Conservation (phyloP, 1,140 invertebrate species). For the Rhysida immarginata region DNA sequence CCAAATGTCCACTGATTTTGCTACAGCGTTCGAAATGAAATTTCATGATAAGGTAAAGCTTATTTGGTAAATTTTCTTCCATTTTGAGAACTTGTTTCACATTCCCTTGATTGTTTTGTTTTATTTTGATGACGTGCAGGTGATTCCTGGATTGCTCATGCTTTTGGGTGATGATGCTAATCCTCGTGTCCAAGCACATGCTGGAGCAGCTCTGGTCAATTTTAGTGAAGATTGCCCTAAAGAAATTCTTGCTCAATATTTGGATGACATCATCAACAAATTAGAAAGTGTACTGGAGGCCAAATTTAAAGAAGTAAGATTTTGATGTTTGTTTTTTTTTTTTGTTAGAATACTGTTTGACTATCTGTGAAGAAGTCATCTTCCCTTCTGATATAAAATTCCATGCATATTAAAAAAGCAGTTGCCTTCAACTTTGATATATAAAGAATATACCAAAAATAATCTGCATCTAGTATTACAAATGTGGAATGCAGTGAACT, state of each 20-base stretch:
- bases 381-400: too few species aligned
- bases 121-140: slow-evolving; percentile 25
- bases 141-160: slow-evolving; percentile 75
- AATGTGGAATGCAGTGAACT: too few species aligned
- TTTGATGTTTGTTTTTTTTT: too few species aligned
- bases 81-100: neutral
- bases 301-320: slow-evolving; percentile 83
- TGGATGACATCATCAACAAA: slow-evolving; percentile 79
- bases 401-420: too few species aligned
- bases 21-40: slow-evolving; percentile 90
- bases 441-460: too few species aligned
- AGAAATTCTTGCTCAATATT: slow-evolving; percentile 73
- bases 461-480: too few species aligned
- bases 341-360: too few species aligned
- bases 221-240: slow-evolving; percentile 99
- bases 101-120: neutral
- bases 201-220: slow-evolving; percentile 86
- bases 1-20: slow-evolving; percentile 98
- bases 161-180: slow-evolving; percentile 82
- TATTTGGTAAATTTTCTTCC: neutral
- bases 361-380: too few species aligned
- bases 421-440: too few species aligned
- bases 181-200: slow-evolving; percentile 75
- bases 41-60: slow-evolving; percentile 61
- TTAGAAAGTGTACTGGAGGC: slow-evolving; percentile 75